These are phyloP conservation scores for Hydropsyche tenuis DNA, from an alignment of 1,140 invertebrate genomes.

Conservation along the genomic window DNA sequence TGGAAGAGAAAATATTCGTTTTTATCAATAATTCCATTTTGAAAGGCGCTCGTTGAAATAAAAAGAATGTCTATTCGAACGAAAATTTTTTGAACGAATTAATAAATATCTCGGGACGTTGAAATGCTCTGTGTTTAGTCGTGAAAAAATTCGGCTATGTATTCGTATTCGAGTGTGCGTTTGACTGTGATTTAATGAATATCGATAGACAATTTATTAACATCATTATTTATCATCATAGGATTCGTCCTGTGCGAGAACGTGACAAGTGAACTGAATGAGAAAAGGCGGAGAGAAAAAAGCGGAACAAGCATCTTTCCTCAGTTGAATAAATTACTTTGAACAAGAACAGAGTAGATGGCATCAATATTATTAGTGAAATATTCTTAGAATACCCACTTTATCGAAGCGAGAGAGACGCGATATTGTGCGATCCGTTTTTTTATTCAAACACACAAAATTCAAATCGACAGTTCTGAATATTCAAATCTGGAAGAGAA, in stretches of 20 bases:
- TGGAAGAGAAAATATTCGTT: too few relatives aligned
- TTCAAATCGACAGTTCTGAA: too few relatives aligned
- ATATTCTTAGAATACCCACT: neutral
- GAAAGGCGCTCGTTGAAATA: too few relatives aligned
- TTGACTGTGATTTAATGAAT: conserved; percentile 14
- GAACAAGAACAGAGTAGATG: conserved; percentile 10
- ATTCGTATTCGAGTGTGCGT: neutral
- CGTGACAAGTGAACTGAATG: conserved; percentile 10
- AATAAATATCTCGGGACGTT: too few relatives aligned
- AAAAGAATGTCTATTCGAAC: too few relatives aligned
- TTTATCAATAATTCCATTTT: too few relatives aligned
- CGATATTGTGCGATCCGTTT: too few relatives aligned
- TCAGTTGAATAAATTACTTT: conserved; percentile 16
- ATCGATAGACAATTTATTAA: conserved; percentile 24
- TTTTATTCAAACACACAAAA: too few relatives aligned
- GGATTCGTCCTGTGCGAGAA: neutral
- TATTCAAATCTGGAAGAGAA: too few relatives aligned
- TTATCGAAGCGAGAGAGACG: neutral
- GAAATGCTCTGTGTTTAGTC: too few relatives aligned
- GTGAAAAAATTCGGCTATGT: too few relatives aligned
- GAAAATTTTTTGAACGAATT: too few relatives aligned
- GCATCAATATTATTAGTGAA: conserved; percentile 16
- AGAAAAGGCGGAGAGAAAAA: neutral
- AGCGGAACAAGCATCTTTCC: neutral
- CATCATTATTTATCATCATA: conserved; percentile 21